Conservation (phyloP, 2,113 vertebrate genomes). For the Pygoscelis adeliae region DNA sequence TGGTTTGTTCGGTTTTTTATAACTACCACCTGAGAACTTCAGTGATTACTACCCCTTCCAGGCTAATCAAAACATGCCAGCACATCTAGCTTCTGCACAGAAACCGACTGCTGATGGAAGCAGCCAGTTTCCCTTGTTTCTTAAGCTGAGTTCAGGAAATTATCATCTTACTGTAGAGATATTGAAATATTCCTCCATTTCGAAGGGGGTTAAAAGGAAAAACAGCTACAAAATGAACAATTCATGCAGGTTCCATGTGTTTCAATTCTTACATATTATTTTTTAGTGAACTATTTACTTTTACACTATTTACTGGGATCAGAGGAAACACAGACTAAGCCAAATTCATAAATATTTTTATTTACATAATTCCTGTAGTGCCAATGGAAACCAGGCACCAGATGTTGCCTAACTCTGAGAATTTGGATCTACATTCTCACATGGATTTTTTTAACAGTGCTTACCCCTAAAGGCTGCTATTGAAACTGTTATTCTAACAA, state of each 20-base stretch:
- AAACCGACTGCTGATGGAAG: accelerated
- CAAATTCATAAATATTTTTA: conserved; percentile 51
- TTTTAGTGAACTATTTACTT: conserved; percentile 11
- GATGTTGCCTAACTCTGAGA: conserved; percentile 22
- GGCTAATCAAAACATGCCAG: not conserved
- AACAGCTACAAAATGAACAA: not conserved
- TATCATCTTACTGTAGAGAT: not conserved
- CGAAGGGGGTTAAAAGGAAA: not conserved
- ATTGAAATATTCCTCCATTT: not conserved
- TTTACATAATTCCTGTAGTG: conserved; percentile 4
- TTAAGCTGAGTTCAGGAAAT: not conserved
- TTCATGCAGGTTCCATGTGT: not conserved
- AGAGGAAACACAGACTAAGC: not conserved
- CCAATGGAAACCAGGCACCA: conserved; percentile 20
- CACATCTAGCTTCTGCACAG: not conserved
- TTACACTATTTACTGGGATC: not conserved
- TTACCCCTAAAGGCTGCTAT: not conserved
- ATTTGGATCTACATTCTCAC: not conserved
- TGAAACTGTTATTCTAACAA: not conserved
- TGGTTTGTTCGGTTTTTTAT: not conserved
- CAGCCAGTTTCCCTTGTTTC: not conserved
- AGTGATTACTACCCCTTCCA: not conserved
- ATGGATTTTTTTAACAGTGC: not conserved
- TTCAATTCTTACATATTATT: not conserved
- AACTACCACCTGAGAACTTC: not conserved